Conservation (phyloP, 2,888 invertebrate genomes). For the Ptilodon capucinus region DNA sequence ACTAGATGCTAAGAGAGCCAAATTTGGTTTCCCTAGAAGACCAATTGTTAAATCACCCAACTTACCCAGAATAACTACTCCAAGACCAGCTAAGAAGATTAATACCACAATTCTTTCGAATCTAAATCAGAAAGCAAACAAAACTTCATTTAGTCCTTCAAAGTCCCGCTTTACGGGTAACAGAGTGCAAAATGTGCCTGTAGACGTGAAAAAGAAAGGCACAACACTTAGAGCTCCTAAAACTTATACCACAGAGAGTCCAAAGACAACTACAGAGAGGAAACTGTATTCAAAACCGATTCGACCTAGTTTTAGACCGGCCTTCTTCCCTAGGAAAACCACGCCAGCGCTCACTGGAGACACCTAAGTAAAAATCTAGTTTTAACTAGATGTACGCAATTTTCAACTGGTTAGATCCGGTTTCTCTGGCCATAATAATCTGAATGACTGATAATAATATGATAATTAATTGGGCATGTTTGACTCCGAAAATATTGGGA, state of each 20-base stretch:
- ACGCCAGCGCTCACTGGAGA: conserved; percentile 46
- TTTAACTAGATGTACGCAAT: conserved; percentile 31
- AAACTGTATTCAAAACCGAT: conserved; percentile 65
- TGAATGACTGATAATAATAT: conserved; percentile 47
- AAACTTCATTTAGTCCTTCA: conserved; percentile 59
- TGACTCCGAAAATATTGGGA: conserved; percentile 41
- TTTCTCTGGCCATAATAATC: conserved; percentile 60
- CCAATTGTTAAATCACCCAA: conserved; percentile 62
- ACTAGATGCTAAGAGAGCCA: conserved; percentile 61
- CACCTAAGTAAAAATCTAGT: conserved; percentile 30
- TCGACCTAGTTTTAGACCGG: conserved; percentile 66
- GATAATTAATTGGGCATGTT: conserved; percentile 35
- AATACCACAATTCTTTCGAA: conserved; percentile 49
- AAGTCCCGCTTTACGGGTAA: conserved; percentile 63
- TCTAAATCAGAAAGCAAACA: conserved; percentile 58
- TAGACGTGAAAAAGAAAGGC: conserved; percentile 65
- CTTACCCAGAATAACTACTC: conserved; percentile 48
- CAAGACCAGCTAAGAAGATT: conserved; percentile 51
- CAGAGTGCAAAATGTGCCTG: conserved; percentile 71
- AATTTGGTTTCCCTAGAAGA: conserved; percentile 69
- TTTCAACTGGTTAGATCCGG: conserved; percentile 38
- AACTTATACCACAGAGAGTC: conserved; percentile 63
- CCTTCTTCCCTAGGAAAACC: conserved; percentile 68
- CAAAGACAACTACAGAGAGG: conserved; percentile 66
- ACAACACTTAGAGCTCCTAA: conserved; percentile 45